Evolutionary conservation across 2,888 invertebrate species (phyloP).

Genomic region (Antitype chi): DNA sequence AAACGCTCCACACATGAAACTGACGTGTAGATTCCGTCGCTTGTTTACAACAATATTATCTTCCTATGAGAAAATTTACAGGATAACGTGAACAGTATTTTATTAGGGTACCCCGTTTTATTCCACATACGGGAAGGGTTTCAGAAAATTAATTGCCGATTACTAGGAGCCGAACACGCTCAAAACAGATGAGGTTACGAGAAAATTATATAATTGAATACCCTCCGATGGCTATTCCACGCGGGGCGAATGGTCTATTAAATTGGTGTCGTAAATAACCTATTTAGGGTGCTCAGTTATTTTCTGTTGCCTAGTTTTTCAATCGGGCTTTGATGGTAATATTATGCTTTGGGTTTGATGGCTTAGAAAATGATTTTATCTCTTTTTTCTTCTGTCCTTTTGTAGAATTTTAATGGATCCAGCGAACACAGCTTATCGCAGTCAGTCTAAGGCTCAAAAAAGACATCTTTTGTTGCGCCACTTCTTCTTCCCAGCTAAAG

Average conservation of each 20-base stretch:
- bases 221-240: conserved; percentile 20
- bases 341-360: not conserved
- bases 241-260: conserved; percentile 39
- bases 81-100: conserved; percentile 46
- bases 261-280: conserved; percentile 49
- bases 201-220: conserved; percentile 57
- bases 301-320: conserved; percentile 34
- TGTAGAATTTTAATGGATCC: not conserved
- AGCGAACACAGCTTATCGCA: not conserved
- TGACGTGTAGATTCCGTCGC: not conserved
- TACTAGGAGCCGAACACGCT: conserved; percentile 42
- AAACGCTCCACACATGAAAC: not conserved
- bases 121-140: conserved; percentile 52
- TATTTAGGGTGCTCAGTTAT: conserved; percentile 32
- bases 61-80: conserved; percentile 25
- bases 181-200: conserved; percentile 44
- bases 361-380: not conserved
- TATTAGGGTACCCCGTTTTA: conserved; percentile 51
- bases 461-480: too few species aligned
- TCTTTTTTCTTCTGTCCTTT: not conserved
- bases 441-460: not conserved
- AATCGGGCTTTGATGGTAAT: conserved; percentile 13
- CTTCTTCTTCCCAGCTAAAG: too few species aligned
- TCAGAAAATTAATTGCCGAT: conserved; percentile 63
- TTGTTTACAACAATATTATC: conserved; percentile 46